phyloP scores from a whole-genome alignment of 2,797 vertebrate genomes.

The Scolopax bukidnonensis region DNA sequence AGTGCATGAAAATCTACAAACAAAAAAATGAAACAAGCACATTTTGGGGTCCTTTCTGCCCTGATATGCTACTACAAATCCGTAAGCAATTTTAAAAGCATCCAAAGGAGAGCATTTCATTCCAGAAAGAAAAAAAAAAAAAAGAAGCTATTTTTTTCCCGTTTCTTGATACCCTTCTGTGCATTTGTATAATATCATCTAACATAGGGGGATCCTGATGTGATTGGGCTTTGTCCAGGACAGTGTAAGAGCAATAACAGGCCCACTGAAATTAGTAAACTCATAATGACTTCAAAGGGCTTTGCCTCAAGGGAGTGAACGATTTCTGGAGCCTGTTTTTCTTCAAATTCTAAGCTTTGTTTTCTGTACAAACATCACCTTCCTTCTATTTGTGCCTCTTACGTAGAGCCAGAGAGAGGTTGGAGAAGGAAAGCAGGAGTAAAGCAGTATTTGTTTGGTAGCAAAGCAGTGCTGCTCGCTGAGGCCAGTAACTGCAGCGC shows the following conservation, averaged over 20 bases:
- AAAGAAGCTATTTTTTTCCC: not conserved
- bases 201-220: not conserved
- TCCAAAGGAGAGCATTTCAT: not conserved
- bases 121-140: not conserved
- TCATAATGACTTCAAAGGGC: not conserved
- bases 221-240: not conserved
- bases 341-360: not conserved
- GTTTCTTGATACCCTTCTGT: not conserved
- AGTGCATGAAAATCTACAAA: not conserved
- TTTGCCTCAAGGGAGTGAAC: not conserved
- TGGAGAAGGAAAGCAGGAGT: not conserved
- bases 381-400: not conserved
- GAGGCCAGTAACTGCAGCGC: not conserved
- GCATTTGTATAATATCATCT: not conserved
- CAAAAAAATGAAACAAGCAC: not conserved
- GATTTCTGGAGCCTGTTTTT: constrained; percentile 9
- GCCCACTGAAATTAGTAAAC: not conserved
- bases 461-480: not conserved
- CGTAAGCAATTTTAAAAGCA: not conserved
- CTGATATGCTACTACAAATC: not conserved
- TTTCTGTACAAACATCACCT: not conserved
- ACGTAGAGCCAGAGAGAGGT: not conserved
- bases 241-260: not conserved
- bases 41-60: not conserved
- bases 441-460: not conserved